These are phyloP conservation scores for Halocynthia roretzi DNA, from an alignment of 23 tunicate species.

Conservation along the genomic window DNA sequence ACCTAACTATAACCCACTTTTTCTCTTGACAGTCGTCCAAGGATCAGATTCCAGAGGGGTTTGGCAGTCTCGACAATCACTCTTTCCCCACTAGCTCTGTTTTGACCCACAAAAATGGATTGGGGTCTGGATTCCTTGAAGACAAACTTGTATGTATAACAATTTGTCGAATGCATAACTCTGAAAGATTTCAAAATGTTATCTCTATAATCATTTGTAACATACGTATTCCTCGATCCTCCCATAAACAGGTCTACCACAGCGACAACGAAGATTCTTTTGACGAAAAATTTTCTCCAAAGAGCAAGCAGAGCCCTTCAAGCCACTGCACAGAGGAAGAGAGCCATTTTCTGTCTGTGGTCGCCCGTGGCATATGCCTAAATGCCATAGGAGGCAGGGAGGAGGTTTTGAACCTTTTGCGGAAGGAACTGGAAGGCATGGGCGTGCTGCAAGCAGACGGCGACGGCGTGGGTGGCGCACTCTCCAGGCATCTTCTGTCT, in stretches of 20 bases:
- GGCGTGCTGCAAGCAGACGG: not conserved
- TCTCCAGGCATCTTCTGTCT: not conserved
- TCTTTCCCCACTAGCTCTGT: too few species aligned
- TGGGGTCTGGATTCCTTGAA: too few species aligned
- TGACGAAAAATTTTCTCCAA: not conserved
- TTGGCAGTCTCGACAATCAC: too few species aligned
- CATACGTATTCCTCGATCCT: not conserved
- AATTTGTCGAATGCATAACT: not conserved
- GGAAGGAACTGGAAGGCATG: conserved; percentile 1
- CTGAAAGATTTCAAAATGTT: not conserved
- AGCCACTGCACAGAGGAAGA: conserved; percentile 1
- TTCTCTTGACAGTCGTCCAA: too few species aligned
- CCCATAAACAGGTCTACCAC: conserved; percentile 7
- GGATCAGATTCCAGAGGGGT: too few species aligned
- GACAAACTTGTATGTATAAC: too few species aligned
- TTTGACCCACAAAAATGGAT: too few species aligned
- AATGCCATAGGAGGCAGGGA: conserved; percentile 1
- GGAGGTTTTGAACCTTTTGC: conserved; percentile 4
- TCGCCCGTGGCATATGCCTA: conserved; percentile 5
- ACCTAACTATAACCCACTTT: too few species aligned
- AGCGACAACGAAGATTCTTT: conserved; percentile 5
- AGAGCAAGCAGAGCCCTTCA: not conserved
- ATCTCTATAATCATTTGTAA: not conserved
- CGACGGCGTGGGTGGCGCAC: not conserved
- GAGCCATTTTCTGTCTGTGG: conserved; percentile 1